Percentiles rank a stretch among this genome's conserved stretches.
These are phyloP conservation scores for Tenthredo notha DNA, from an alignment of 2,888 invertebrate genomes.

Conservation along the genomic window DNA sequence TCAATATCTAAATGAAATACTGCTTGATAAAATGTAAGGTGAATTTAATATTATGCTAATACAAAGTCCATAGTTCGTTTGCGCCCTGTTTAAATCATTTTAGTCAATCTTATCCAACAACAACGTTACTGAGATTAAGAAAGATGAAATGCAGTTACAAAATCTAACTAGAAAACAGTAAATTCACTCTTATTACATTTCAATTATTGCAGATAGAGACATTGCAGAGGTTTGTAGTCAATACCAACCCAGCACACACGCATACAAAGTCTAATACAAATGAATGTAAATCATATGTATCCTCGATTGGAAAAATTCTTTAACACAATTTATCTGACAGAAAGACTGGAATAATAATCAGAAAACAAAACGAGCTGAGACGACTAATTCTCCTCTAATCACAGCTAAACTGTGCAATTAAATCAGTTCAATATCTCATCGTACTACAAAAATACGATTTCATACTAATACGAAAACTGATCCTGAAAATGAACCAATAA, in stretches of 20 bases:
- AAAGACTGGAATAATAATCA: background rate
- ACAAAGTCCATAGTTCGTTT: slow-evolving; percentile 3
- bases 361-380: background rate
- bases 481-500: background rate
- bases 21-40: slow-evolving; percentile 13
- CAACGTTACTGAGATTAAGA: background rate
- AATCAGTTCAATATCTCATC: background rate
- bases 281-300: background rate
- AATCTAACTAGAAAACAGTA: background rate
- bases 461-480: background rate
- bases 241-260: background rate
- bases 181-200: slow-evolving; percentile 20
- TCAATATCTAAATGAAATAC: slow-evolving; percentile 6
- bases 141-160: background rate
- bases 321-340: background rate
- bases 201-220: background rate
- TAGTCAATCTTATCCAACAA: background rate
- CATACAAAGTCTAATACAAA: background rate
- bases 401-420: background rate
- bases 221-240: background rate
- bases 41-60: slow-evolving; percentile 9
- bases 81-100: background rate
- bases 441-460: background rate
- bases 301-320: background rate
- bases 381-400: background rate